Evolutionary conservation across 1,140 invertebrate species (phyloP).

Genomic region (Amyelois transitella): DNA sequence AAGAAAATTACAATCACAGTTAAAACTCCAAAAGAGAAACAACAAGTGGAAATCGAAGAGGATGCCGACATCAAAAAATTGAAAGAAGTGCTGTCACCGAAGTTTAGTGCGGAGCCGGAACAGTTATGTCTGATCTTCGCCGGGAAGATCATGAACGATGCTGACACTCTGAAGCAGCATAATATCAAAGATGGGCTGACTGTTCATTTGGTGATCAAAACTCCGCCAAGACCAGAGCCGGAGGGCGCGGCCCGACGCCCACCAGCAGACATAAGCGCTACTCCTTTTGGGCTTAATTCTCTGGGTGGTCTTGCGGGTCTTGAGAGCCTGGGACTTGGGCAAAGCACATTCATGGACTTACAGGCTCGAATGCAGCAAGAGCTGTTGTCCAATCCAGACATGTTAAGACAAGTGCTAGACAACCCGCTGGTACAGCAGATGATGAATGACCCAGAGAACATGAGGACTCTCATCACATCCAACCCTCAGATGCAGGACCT

Average conservation of each 20-base stretch:
- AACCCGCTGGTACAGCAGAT: slow-evolving; percentile 97
- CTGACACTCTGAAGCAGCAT: slow-evolving; percentile 90
- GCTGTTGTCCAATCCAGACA: slow-evolving; percentile 93
- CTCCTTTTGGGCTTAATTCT: slow-evolving; percentile 88
- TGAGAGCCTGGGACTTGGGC: slow-evolving; percentile 87
- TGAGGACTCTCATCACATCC: slow-evolving; percentile 92
- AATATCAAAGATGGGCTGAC: slow-evolving; percentile 97
- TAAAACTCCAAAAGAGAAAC: slow-evolving; percentile 97
- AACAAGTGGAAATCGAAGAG: slow-evolving; percentile 89
- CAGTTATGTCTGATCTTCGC: slow-evolving; percentile 98
- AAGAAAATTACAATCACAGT: slow-evolving; percentile 89
- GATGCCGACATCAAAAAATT: slow-evolving; percentile 93
- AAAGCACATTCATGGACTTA: slow-evolving; percentile 91
- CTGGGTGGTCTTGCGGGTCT: slow-evolving; percentile 89
- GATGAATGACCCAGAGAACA: slow-evolving; percentile 97
- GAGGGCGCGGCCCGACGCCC: slow-evolving; percentile 73
- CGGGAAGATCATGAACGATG: slow-evolving; percentile 99
- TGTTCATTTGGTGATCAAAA: slow-evolving; percentile 96
- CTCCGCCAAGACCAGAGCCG: slow-evolving; percentile 75
- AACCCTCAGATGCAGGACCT: slow-evolving; percentile 99
- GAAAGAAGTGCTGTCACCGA: slow-evolving; percentile 89
- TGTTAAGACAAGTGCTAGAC: slow-evolving; percentile 94
- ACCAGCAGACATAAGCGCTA: slow-evolving; percentile 81
- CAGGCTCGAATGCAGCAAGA: slow-evolving; percentile 95
- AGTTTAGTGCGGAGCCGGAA: slow-evolving; percentile 91